Percentiles rank a stretch among this genome's conserved stretches.
phyloP scores from a whole-genome alignment of 2,113 vertebrate species.

The Myanophis thanlyinensis region DNA sequence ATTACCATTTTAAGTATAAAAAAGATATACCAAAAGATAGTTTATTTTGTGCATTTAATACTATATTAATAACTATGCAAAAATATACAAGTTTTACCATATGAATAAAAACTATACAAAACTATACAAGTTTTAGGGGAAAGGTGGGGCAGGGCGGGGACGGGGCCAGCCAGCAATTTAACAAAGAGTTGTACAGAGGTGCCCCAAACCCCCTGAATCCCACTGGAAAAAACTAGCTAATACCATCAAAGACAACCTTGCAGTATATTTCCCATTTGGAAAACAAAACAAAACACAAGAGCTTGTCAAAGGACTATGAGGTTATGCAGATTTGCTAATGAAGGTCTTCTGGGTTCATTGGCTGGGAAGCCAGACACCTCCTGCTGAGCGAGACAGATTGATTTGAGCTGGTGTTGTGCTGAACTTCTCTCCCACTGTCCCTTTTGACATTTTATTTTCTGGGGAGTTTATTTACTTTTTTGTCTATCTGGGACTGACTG shows the following conservation, averaged over 20 bases:
- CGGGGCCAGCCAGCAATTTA: no score
- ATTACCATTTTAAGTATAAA: no score
- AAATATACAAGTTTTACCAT: no score
- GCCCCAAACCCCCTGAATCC: no score
- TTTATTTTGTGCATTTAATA: no score
- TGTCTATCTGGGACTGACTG: background rate
- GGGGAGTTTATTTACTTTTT: background rate
- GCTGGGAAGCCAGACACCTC: conserved; percentile 34
- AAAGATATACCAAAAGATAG: no score
- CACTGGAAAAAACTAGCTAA: background rate
- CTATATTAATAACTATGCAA: no score
- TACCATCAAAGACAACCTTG: conserved; percentile 10
- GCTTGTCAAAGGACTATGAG: conserved; percentile 24
- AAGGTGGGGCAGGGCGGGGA: no score
- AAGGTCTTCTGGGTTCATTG: conserved; percentile 29
- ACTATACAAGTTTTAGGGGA: no score
- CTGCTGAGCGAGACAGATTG: conserved; percentile 40
- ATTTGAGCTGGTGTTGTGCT: background rate
- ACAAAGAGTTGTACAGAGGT: no score
- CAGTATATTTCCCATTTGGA: conserved; percentile 14
- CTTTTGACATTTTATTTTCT: background rate
- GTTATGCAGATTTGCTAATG: conserved; percentile 33
- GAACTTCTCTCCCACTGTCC: background rate
- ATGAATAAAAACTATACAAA: no score
- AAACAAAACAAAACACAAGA: conserved; percentile 8